Evolutionary conservation across 2,113 vertebrate species (phyloP).

Genomic region (Hydrolagus affinis): DNA sequence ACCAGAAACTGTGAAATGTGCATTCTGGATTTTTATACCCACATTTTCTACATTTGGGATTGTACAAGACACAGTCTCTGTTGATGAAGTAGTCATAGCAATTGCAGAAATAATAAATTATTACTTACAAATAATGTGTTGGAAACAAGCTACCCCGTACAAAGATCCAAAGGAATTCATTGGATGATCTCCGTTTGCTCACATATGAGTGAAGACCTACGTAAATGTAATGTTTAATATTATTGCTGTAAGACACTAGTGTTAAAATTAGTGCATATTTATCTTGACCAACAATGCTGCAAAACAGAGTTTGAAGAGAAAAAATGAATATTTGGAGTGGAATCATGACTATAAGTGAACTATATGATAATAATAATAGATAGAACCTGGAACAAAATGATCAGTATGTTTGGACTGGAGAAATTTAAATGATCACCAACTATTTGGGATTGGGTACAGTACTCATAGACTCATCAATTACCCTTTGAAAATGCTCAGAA

Average conservation of each 20-base stretch:
- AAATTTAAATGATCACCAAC: slow-evolving; percentile 3
- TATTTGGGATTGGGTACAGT: slow-evolving; percentile 2
- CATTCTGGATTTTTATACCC: background rate
- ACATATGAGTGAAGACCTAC: slow-evolving; percentile 2
- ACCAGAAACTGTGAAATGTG: background rate
- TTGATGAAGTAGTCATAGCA: too few species aligned
- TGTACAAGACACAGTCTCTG: background rate
- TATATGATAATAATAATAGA: background rate
- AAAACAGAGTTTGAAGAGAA: background rate
- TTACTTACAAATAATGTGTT: background rate
- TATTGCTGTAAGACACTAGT: background rate
- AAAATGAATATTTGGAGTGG: slow-evolving; percentile 14
- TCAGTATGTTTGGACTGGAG: background rate
- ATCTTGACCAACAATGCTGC: slow-evolving; percentile 22
- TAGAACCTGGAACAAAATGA: background rate
- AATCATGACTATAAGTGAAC: background rate
- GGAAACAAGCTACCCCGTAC: background rate
- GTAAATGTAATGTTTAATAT: slow-evolving; percentile 5
- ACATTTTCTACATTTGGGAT: background rate
- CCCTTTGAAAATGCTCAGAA: slow-evolving; percentile 21
- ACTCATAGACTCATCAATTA: background rate
- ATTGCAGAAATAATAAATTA: background rate
- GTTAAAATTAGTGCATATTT: slow-evolving; percentile 2
- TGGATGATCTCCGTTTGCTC: background rate
- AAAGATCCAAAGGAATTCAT: background rate